These are phyloP conservation scores for Hydropsyche betteni DNA, from an alignment of 2,888 invertebrate species.

Conservation along the genomic window DNA sequence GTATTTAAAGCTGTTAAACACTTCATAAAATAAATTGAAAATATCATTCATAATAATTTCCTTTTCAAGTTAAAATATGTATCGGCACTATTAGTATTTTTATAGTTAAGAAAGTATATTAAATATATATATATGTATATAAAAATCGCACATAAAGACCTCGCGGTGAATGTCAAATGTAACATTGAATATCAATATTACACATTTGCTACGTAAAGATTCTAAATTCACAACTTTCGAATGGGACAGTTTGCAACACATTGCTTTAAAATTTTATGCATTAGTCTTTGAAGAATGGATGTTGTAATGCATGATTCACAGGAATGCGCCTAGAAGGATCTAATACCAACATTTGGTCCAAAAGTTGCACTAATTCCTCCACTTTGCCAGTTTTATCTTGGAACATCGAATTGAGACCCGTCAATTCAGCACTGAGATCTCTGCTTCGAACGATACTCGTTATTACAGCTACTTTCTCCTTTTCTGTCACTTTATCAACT, in stretches of 20 bases:
- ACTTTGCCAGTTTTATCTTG: conserved; percentile 88
- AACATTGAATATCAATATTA: conserved; percentile 30
- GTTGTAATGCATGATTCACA: conserved; percentile 87
- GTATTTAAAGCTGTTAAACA: not conserved
- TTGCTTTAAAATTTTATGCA: conserved; percentile 66
- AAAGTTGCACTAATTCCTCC: conserved; percentile 87
- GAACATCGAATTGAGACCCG: conserved; percentile 81
- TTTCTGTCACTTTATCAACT: conserved; percentile 95
- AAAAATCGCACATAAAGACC: not conserved
- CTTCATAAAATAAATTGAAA: no score
- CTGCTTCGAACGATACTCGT: conserved; percentile 82
- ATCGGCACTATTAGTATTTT: conserved; percentile 1
- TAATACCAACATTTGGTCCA: conserved; percentile 89
- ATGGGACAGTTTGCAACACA: not conserved
- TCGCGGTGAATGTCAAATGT: conserved; percentile 21
- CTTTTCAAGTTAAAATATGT: no score
- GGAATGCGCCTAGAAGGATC: conserved; percentile 90
- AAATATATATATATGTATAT: no score
- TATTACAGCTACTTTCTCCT: conserved; percentile 94
- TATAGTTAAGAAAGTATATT: not conserved
- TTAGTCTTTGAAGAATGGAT: conserved; percentile 90
- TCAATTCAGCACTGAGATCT: conserved; percentile 88
- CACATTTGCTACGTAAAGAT: not conserved
- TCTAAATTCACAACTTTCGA: conserved; percentile 3
- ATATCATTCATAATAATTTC: no score